These are phyloP conservation scores for Grammomys surdaster DNA, from an alignment of 2,113 vertebrate species.

Conservation along the genomic window DNA sequence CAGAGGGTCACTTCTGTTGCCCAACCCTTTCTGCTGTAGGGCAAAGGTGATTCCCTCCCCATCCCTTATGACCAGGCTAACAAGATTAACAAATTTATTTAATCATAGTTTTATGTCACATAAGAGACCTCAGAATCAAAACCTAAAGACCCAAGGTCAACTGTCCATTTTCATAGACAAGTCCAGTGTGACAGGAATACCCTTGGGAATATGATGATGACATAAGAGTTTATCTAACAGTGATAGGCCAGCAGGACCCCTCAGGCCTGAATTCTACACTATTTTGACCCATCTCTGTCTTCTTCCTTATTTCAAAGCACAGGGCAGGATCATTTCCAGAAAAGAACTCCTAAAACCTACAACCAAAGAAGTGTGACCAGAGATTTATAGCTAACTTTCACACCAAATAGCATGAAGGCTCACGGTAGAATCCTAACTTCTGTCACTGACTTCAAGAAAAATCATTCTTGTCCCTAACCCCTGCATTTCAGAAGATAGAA, in stretches of 20 bases:
- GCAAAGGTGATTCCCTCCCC: fast-evolving
- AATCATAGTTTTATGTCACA: background rate
- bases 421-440: background rate
- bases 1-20: background rate
- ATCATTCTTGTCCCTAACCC: fast-evolving
- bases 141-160: background rate
- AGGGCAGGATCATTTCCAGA: background rate
- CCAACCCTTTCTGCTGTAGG: background rate
- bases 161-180: background rate
- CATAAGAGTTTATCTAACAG: fast-evolving
- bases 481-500: background rate
- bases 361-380: background rate
- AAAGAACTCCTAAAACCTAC: background rate
- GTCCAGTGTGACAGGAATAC: background rate
- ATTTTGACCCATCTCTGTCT: background rate
- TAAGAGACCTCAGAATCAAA: background rate
- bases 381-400: background rate
- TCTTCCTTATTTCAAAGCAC: background rate
- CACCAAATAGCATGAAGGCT: background rate
- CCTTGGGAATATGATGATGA: background rate
- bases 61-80: background rate
- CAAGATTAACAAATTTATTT: background rate
- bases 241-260: background rate
- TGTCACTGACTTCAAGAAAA: background rate
- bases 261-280: no score